Conservation (phyloP, 2,113 vertebrate genomes). For the Charina bottae region DNA sequence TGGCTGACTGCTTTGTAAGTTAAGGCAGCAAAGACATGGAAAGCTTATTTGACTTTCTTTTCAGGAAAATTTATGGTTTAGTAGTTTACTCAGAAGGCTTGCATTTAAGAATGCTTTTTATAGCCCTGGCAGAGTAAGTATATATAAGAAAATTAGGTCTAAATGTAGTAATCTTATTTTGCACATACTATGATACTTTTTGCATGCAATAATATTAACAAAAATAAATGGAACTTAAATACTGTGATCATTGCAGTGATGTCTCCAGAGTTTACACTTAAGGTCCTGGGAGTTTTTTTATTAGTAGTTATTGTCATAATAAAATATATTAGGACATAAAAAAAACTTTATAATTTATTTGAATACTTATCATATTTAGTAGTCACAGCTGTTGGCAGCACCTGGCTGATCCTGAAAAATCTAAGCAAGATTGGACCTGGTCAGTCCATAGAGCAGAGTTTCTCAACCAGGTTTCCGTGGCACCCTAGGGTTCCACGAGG, state of each 20-base stretch:
- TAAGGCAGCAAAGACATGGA: slow-evolving; percentile 46
- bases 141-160: slow-evolving; percentile 23
- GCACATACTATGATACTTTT: background rate
- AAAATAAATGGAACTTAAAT: background rate
- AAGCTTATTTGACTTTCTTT: slow-evolving; percentile 48
- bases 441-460: background rate
- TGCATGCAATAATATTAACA: background rate
- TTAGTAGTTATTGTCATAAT: background rate
- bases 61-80: slow-evolving; percentile 49
- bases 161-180: background rate
- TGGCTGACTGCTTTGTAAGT: slow-evolving; percentile 41
- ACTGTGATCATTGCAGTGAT: background rate
- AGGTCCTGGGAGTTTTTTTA: background rate
- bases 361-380: background rate
- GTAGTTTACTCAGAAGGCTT: slow-evolving; percentile 25
- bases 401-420: background rate
- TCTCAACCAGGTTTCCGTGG: too few relatives aligned
- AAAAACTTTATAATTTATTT: background rate
- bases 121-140: slow-evolving; percentile 31
- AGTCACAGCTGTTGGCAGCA: background rate
- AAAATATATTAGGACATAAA: background rate
- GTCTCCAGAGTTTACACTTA: background rate
- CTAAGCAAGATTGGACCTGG: background rate
- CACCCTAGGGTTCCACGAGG: too few relatives aligned
- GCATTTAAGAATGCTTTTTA: background rate